Conservation (phyloP, 2,888 invertebrate genomes). For the Amaurobius ferox region DNA sequence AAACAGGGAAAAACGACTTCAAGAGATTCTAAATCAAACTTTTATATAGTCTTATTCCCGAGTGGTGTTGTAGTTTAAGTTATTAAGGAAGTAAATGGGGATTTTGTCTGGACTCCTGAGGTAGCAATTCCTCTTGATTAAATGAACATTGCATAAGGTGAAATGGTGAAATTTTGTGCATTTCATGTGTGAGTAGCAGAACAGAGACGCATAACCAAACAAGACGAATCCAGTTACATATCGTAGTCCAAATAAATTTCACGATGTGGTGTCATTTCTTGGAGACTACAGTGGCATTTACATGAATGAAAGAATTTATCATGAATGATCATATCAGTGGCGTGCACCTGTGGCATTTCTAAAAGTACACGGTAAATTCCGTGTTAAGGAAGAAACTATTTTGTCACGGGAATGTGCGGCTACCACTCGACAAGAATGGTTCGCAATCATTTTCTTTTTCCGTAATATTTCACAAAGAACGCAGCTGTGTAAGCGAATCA, state of each 20-base stretch:
- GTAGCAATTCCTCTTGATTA: background rate
- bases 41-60: background rate
- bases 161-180: background rate
- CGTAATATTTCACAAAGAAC: constrained; percentile 32
- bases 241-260: background rate
- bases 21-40: no score
- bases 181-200: no score
- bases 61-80: background rate
- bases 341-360: background rate
- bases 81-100: background rate
- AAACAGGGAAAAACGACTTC: background rate
- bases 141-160: background rate
- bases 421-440: background rate
- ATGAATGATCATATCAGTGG: background rate
- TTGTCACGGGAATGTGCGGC: background rate
- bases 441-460: background rate
- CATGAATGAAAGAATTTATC: background rate
- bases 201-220: no score
- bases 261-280: background rate
- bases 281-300: background rate
- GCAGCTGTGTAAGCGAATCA: constrained; percentile 35
- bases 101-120: background rate
- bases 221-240: constrained; percentile 5
- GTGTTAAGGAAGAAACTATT: background rate
- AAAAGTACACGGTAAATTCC: background rate